Base-by-base conservation (phyloP, 2,113 vertebrate genomes). In the Meriones unguiculatus region DNA sequence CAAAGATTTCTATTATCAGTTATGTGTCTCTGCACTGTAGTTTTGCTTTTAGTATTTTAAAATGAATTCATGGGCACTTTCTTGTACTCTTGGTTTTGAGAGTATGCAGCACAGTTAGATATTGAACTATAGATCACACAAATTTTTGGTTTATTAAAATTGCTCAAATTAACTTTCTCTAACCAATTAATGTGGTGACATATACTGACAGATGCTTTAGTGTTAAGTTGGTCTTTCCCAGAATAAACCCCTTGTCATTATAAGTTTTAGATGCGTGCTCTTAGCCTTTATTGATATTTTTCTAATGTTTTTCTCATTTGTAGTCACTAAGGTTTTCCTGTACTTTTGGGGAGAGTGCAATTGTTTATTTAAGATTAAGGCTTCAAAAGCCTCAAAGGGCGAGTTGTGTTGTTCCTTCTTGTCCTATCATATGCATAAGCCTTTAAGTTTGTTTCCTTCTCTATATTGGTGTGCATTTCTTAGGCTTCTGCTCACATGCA, bases 281-380 rank as follows among this genome's bases (percentile, higher is more conserved):
- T 73, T 86, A 75, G 18, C 18, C 9, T 82, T 88, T 87, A 30
- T 41, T 85, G 32, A 52, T 88, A 62, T 80, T 80, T 76, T 77
- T 62, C 84, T 62, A 88, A 35, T 46, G 52, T 95, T 95, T 97
- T 89, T 85, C 7, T 65, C 10, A 93, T 67, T 87, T 92, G 72
- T 35, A 52, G 78, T 88, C 20, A 50, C 77, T 85, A 75, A 93
- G 78, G 54, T 59, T 78, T 17, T 12, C 57, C 15, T 80, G 6
- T 20, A 75, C 41, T 95, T 93, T 88, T 59, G 32, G 75, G 82
- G 70, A 28, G 65, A 10, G 12, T 11, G 24, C 52, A 89, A 32
- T 54, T 91, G 6, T 85, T 69, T 17, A 62, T 72, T 87, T 93
- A 50, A 32, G 64, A 78, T 62, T 10, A 93, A 91, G 65, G 88